These are phyloP conservation scores for Acropora tenuis DNA, from an alignment of 64 coral and sea anemone species.

Conservation along the genomic window DNA sequence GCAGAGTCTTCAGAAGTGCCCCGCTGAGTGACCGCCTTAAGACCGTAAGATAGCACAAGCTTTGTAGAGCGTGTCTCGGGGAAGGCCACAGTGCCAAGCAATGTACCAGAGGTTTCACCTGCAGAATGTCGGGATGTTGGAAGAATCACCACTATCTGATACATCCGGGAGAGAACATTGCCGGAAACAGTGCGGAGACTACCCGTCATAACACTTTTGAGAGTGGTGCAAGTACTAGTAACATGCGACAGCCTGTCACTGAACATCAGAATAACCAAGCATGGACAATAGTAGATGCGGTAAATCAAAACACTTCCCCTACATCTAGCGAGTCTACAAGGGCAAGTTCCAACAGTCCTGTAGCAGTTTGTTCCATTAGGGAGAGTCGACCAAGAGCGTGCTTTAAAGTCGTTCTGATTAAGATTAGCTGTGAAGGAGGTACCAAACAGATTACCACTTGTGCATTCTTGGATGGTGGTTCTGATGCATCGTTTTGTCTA, in stretches of 20 bases:
- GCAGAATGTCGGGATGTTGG: constrained; percentile 61
- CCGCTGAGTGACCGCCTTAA: constrained; percentile 42
- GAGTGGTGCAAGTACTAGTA: neutral
- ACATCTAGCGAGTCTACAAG: neutral
- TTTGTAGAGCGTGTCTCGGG: constrained; percentile 64
- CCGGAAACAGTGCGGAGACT: neutral
- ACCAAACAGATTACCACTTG: constrained; percentile 55
- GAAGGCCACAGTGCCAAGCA: constrained; percentile 59
- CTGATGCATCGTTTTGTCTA: constrained; percentile 65
- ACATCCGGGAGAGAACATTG: constrained; percentile 20
- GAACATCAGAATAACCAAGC: neutral
- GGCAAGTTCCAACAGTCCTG: constrained; percentile 12
- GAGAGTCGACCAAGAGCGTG: constrained; percentile 54
- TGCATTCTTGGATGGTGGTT: constrained; percentile 68
- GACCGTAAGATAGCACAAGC: constrained; percentile 43
- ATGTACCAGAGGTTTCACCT: constrained; percentile 61
- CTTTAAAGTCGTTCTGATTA: constrained; percentile 75
- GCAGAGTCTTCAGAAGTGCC: constrained; percentile 41
- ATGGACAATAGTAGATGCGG: neutral
- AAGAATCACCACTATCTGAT: constrained; percentile 74
- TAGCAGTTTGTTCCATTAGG: constrained; percentile 32
- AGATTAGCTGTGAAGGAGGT: constrained; percentile 33
- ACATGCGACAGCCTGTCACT: neutral
- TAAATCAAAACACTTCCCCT: neutral
- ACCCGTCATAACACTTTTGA: neutral